Percentiles rank a stretch among this genome's conserved stretches.
Conservation (phyloP, 2,113 vertebrate genomes). For the Gorsachius goisagi region DNA sequence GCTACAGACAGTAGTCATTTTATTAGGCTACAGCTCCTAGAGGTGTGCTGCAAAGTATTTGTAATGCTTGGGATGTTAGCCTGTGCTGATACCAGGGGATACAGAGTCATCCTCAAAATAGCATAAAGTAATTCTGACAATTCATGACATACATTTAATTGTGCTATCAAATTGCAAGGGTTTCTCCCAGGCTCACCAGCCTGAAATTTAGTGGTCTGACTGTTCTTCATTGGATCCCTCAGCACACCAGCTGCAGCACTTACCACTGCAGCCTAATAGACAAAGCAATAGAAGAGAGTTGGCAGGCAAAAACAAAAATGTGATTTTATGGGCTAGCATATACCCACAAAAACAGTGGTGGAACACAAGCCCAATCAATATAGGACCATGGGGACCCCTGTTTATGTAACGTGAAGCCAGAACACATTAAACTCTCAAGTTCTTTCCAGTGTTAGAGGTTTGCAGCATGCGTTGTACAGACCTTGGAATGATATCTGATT, state of each 20-base stretch:
- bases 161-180: background rate
- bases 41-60: background rate
- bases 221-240: background rate
- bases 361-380: constrained; percentile 67
- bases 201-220: background rate
- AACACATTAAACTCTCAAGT: constrained; percentile 62
- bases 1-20: background rate
- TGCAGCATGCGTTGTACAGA: constrained; percentile 54
- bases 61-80: background rate
- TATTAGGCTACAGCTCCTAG: background rate
- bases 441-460: constrained; percentile 67
- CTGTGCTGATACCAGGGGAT: background rate
- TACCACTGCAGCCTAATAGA: constrained; percentile 23
- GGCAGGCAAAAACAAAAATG: constrained; percentile 60
- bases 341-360: constrained; percentile 66
- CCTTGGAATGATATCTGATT: constrained; percentile 45
- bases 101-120: background rate
- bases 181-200: constrained; percentile 20
- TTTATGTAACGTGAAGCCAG: constrained; percentile 70
- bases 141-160: background rate
- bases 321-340: constrained; percentile 64
- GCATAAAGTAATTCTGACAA: background rate
- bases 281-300: constrained; percentile 48
- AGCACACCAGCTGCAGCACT: constrained; percentile 40
- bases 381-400: constrained; percentile 58